These are phyloP conservation scores for Numenius arquata DNA, from an alignment of 2,113 vertebrate genomes.

Conservation along the genomic window DNA sequence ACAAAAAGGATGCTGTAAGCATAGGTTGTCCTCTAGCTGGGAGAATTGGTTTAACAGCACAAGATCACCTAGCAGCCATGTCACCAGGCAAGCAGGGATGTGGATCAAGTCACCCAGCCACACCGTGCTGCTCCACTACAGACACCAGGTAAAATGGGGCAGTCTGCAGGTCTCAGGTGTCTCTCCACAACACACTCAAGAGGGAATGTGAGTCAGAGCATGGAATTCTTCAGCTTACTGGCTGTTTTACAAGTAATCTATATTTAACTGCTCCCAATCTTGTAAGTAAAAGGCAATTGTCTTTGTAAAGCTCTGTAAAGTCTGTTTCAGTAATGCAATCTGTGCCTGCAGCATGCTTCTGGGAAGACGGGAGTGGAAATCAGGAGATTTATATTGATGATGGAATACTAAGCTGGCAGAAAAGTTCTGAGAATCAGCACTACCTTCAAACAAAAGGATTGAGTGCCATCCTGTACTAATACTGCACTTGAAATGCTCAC, in stretches of 20 bases:
- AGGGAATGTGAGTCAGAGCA: neutral
- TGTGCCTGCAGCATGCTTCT: neutral
- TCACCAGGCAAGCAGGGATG: neutral
- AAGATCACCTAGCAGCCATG: neutral
- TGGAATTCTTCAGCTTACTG: neutral
- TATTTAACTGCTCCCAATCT: neutral
- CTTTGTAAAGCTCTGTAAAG: neutral
- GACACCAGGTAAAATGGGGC: neutral
- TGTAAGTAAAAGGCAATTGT: neutral
- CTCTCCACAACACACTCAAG: neutral
- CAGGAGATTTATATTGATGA: neutral
- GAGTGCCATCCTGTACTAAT: neutral
- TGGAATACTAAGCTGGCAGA: neutral
- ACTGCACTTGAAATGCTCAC: neutral
- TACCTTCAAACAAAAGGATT: neutral
- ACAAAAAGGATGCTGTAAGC: neutral
- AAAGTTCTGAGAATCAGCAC: neutral
- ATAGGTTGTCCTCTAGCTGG: neutral
- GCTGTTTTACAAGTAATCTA: neutral
- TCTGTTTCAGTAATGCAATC: neutral
- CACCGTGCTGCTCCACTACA: accelerated
- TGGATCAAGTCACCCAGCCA: neutral
- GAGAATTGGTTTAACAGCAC: neutral
- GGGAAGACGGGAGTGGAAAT: neutral
- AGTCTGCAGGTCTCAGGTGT: neutral